Conservation (phyloP, 1,140 invertebrate species). For the Solenopsis fugax region DNA sequence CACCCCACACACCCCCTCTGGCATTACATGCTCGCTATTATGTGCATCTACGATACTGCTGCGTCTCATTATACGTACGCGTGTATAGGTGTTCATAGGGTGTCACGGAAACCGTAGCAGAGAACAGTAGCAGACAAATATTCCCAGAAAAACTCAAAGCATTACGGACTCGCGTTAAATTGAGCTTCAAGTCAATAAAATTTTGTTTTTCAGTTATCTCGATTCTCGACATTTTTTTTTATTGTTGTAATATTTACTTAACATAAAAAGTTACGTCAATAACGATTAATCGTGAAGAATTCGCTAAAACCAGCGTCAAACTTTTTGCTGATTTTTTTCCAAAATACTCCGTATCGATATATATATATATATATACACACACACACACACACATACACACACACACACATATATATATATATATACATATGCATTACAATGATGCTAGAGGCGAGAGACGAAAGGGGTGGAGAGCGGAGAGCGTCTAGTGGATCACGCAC, state of each 20-base stretch:
- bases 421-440: neutral
- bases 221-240: neutral
- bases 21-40: slow-evolving; percentile 66
- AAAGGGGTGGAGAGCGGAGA: neutral
- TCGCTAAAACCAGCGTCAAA: neutral
- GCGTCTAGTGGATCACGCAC: slow-evolving; percentile 49
- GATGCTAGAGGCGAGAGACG: slow-evolving; percentile 15
- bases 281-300: neutral
- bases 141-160: neutral
- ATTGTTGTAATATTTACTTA: neutral
- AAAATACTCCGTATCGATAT: neutral
- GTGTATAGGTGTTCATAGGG: neutral
- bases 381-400: neutral
- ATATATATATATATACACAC: neutral
- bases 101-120: neutral
- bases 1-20: slow-evolving; percentile 50
- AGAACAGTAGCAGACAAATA: neutral
- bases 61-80: slow-evolving; percentile 32
- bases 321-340: neutral
- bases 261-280: neutral
- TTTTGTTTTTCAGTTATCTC: neutral
- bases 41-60: slow-evolving; percentile 44
- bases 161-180: neutral
- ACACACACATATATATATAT: neutral
- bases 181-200: neutral